Evolutionary conservation across 2,797 vertebrate species (phyloP).

Genomic region (Anas capensis): DNA sequence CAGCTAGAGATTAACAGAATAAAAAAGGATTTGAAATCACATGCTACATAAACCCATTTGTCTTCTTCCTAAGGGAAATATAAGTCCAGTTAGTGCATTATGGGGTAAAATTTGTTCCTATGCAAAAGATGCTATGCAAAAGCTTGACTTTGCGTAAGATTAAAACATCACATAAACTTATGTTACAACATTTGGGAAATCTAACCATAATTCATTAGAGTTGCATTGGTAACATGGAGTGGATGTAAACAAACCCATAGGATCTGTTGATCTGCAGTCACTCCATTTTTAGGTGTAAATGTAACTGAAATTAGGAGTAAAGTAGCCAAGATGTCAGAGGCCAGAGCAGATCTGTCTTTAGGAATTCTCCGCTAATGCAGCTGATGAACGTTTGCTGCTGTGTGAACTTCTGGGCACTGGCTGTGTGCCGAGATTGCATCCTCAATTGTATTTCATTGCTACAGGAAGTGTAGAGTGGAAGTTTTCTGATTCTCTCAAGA

Average conservation of each 20-base stretch:
- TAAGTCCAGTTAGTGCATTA: constrained; percentile 16
- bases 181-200: background rate
- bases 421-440: background rate
- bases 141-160: background rate
- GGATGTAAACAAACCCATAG: background rate
- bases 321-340: background rate
- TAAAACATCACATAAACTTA: background rate
- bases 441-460: background rate
- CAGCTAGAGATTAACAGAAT: constrained; percentile 62
- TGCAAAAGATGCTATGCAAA: background rate
- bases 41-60: constrained; percentile 57
- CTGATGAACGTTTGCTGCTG: background rate
- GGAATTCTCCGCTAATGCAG: background rate
- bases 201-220: background rate
- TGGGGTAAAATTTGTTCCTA: background rate
- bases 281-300: background rate
- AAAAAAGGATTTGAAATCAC: constrained; percentile 59
- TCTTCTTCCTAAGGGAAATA: constrained; percentile 39
- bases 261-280: background rate
- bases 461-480: background rate
- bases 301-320: background rate
- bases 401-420: background rate
- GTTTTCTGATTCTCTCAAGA: background rate
- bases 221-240: background rate
- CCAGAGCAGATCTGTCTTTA: background rate